Conservation (phyloP, 2,797 vertebrate species). For the Anableps anableps region DNA sequence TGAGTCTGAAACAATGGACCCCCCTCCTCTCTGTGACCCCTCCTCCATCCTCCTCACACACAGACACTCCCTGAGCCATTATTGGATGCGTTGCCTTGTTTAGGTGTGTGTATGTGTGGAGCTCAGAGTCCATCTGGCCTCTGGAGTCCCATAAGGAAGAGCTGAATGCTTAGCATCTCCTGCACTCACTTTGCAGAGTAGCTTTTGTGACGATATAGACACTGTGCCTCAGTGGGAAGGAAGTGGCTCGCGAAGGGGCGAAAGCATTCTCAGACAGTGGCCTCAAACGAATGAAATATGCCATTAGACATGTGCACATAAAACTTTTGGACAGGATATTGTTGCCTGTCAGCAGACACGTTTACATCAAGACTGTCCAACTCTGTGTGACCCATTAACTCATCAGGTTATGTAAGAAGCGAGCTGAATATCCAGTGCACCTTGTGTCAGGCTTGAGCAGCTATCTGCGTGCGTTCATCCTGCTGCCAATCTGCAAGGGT, state of each 20-base stretch:
- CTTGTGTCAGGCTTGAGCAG: conserved; percentile 28
- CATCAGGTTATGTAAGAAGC: conserved; percentile 58
- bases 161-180: conserved; percentile 51
- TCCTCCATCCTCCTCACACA: conserved; percentile 57
- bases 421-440: neutral
- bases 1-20: conserved; percentile 83
- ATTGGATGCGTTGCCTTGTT: conserved; percentile 60
- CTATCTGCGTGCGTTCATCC: conserved; percentile 63
- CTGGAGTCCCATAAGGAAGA: conserved; percentile 77
- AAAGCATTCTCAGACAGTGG: conserved; percentile 66
- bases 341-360: conserved; percentile 66
- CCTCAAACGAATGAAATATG: conserved; percentile 50
- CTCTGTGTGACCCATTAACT: conserved; percentile 56
- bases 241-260: conserved; percentile 63
- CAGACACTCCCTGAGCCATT: conserved; percentile 61
- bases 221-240: conserved; percentile 68
- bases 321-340: conserved; percentile 56
- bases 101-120: conserved; percentile 46
- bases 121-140: conserved; percentile 60
- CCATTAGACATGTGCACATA: conserved; percentile 21
- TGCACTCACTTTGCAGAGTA: conserved; percentile 47
- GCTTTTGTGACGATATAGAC: conserved; percentile 65
- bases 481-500: conserved; percentile 72
- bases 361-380: conserved; percentile 65
- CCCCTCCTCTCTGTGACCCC: conserved; percentile 68